These are phyloP conservation scores for Antennarius striatus DNA, from an alignment of 2,113 vertebrate species.

Conservation along the genomic window DNA sequence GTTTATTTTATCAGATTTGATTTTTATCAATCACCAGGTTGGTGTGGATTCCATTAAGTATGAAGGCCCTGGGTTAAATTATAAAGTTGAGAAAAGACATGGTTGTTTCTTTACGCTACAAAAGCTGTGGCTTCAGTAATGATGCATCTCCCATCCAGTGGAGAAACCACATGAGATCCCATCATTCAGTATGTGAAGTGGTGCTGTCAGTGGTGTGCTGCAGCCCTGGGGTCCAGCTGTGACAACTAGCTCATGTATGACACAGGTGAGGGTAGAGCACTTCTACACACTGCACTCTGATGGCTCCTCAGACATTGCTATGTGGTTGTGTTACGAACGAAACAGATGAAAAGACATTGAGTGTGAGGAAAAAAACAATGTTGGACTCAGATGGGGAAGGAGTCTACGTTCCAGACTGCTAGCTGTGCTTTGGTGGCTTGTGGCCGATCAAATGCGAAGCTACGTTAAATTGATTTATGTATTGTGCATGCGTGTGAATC, in stretches of 20 bases:
- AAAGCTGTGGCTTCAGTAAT: no score
- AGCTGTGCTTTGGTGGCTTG: constrained; percentile 15
- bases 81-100: no score
- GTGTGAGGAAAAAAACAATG: no score
- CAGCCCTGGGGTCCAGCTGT: constrained; percentile 54
- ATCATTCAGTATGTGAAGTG: constrained; percentile 33
- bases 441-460: constrained; percentile 40
- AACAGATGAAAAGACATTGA: constrained; percentile 13
- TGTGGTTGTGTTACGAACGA: neutral
- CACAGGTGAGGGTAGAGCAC: constrained; percentile 28
- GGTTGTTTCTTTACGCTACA: no score
- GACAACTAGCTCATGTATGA: constrained; percentile 53
- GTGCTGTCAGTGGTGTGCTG: constrained; percentile 19
- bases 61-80: no score
- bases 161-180: constrained; percentile 7
- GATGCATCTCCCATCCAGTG: constrained; percentile 8
- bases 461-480: constrained; percentile 48
- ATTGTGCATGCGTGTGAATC: neutral
- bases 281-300: neutral
- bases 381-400: neutral
- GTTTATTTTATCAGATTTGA: no score
- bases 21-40: no score
- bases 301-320: neutral
- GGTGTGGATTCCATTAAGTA: no score
- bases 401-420: constrained; percentile 19